These are phyloP conservation scores for Natrix natrix DNA, from an alignment of 2,797 vertebrate genomes.

Conservation along the genomic window DNA sequence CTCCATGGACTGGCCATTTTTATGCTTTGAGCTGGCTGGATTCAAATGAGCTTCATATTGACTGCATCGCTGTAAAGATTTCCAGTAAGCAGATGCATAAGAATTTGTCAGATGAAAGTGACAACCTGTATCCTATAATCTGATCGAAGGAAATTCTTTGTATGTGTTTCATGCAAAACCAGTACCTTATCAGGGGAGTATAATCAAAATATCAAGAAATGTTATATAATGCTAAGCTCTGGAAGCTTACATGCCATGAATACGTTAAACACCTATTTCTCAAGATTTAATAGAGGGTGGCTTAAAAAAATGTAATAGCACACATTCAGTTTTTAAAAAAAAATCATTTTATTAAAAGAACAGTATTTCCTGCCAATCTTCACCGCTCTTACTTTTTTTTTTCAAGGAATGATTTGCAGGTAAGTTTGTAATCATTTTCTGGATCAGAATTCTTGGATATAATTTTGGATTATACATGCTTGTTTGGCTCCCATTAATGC, in stretches of 20 bases:
- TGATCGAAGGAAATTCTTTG: background rate
- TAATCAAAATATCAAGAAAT: constrained; percentile 16
- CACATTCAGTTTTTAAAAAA: background rate
- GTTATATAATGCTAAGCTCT: constrained; percentile 1
- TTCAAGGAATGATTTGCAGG: background rate
- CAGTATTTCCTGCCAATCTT: background rate
- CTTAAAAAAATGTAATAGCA: background rate
- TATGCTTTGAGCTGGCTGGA: constrained; percentile 16
- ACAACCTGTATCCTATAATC: constrained; percentile 7
- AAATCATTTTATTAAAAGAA: background rate
- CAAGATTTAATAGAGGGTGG: constrained; percentile 1
- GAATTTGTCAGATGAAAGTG: constrained; percentile 19
- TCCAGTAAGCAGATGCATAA: background rate
- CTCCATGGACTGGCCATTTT: constrained; percentile 19
- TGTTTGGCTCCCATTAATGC: background rate
- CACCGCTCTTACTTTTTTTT: background rate
- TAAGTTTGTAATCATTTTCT: background rate
- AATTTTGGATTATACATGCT: background rate
- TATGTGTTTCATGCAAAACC: background rate
- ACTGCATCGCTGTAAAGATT: constrained; percentile 10
- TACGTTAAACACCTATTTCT: background rate
- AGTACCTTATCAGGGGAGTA: background rate
- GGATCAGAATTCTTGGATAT: background rate
- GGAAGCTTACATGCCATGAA: constrained; percentile 4
- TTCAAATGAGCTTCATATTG: constrained; percentile 23